These are phyloP conservation scores for Urocyon cinereoargenteus DNA, from an alignment of 2,797 vertebrate genomes.

Conservation along the genomic window DNA sequence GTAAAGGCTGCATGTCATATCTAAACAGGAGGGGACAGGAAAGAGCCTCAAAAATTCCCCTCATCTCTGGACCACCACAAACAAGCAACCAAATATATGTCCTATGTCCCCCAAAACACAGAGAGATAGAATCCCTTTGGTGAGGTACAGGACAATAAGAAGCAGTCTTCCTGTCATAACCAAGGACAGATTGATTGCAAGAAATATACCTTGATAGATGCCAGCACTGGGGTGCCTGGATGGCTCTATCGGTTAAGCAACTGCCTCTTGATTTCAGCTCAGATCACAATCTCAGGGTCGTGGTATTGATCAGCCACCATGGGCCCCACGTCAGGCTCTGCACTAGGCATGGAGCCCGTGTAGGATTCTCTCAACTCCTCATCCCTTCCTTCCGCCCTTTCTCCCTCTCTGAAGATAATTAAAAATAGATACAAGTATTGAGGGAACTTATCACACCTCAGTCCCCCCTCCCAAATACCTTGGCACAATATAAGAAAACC, in stretches of 20 bases:
- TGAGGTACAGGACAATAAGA: not conserved
- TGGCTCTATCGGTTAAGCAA: not conserved
- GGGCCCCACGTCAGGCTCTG: not conserved
- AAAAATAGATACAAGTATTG: not conserved
- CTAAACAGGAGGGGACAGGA: not conserved
- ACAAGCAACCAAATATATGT: not conserved
- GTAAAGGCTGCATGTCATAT: not conserved
- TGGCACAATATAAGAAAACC: not conserved
- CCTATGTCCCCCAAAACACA: not conserved
- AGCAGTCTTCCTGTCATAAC: not conserved
- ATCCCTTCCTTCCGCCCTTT: not conserved
- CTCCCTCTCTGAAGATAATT: not conserved
- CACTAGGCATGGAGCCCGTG: not conserved
- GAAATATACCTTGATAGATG: not conserved
- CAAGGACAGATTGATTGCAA: not conserved
- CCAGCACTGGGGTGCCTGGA: not conserved
- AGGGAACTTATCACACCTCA: not conserved
- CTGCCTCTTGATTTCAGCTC: not conserved
- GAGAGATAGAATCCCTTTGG: rapidly evolving
- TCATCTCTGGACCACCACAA: not conserved
- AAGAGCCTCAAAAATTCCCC: not conserved
- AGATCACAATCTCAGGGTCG: not conserved
- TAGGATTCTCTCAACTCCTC: not conserved
- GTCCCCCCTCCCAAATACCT: not conserved
- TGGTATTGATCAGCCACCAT: not conserved